Evolutionary conservation across 2,113 vertebrate species (phyloP).

Genomic region (Oxyruncus cristatus): DNA sequence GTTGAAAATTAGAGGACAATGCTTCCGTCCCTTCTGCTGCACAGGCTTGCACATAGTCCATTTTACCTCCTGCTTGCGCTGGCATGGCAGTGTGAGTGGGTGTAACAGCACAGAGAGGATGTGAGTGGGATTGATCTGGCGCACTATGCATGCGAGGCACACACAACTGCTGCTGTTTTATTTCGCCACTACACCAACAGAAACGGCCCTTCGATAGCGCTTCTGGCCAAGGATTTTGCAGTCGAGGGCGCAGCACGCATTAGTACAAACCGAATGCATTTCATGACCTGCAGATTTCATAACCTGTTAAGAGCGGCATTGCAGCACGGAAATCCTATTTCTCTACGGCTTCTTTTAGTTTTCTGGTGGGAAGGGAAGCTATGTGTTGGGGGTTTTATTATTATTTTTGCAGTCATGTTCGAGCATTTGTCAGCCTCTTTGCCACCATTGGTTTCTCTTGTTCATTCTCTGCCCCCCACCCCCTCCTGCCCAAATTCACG

Average conservation of each 20-base stretch:
- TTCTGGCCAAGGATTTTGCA: background rate
- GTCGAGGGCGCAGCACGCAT: background rate
- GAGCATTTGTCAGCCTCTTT: background rate
- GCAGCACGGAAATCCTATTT: background rate
- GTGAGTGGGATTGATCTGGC: constrained; percentile 9
- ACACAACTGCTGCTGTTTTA: constrained; percentile 30
- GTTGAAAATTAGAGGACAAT: background rate
- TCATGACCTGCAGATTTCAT: background rate
- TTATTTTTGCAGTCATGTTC: background rate
- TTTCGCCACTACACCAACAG: background rate
- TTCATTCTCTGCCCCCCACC: background rate
- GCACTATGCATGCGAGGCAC: constrained; percentile 23
- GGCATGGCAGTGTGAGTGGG: background rate
- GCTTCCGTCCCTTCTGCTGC: background rate
- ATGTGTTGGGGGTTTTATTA: background rate
- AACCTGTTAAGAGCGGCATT: background rate
- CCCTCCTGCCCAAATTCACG: background rate
- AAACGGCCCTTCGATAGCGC: background rate
- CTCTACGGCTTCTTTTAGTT: background rate
- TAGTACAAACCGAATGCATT: background rate
- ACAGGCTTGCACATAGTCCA: background rate
- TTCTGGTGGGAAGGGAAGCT: background rate
- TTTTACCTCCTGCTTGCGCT: background rate
- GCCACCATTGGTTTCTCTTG: background rate
- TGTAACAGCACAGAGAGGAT: background rate